phyloP scores from a whole-genome alignment of 2,797 vertebrate genomes.

The Naso thynnoides region DNA sequence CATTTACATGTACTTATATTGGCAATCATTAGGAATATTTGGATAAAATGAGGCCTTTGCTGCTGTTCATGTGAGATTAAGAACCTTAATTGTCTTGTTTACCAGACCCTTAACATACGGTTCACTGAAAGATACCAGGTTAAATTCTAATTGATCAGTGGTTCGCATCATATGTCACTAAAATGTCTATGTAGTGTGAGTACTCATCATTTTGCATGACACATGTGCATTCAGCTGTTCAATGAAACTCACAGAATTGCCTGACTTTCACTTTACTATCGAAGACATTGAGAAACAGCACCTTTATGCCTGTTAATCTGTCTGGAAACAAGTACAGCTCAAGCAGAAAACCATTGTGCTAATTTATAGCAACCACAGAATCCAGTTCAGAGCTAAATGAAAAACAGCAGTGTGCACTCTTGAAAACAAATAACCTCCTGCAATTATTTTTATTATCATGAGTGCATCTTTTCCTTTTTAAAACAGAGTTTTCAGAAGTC shows the following conservation, averaged over 20 bases:
- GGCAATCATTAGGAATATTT: not conserved
- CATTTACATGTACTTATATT: not conserved
- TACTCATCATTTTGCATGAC: slow-evolving; percentile 16
- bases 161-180: not conserved
- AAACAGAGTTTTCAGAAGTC: slow-evolving; percentile 23
- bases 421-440: slow-evolving; percentile 41
- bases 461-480: slow-evolving; percentile 37
- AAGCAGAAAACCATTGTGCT: slow-evolving; percentile 31
- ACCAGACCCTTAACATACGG: not conserved
- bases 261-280: slow-evolving; percentile 26
- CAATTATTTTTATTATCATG: slow-evolving; percentile 48
- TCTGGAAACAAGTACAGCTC: slow-evolving; percentile 28
- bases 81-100: slow-evolving; percentile 4
- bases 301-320: slow-evolving; percentile 27
- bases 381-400: slow-evolving; percentile 21
- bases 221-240: slow-evolving; percentile 10
- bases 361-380: slow-evolving; percentile 44
- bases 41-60: not conserved
- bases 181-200: not conserved
- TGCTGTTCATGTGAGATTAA: not conserved
- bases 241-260: slow-evolving; percentile 24
- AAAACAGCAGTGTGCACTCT: slow-evolving; percentile 32
- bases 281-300: slow-evolving; percentile 12
- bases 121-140: not conserved
- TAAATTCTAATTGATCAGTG: slow-evolving; percentile 1